Evolutionary conservation across 1,140 invertebrate genomes (phyloP).

Genomic region (Linepithema humile): DNA sequence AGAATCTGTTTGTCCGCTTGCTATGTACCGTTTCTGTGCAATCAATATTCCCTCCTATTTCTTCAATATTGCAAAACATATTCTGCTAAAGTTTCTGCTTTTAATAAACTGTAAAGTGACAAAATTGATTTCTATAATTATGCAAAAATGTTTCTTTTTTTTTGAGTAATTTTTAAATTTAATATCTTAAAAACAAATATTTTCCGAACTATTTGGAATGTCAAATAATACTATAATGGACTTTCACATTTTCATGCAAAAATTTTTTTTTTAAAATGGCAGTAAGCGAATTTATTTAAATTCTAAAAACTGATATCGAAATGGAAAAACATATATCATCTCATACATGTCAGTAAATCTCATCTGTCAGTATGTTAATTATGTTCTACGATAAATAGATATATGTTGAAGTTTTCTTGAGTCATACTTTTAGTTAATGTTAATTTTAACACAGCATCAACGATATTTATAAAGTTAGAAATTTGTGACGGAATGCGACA

Average conservation of each 20-base stretch:
- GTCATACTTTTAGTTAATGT: not conserved
- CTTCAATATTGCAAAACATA: not conserved
- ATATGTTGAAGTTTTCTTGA: too few species aligned
- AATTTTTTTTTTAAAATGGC: too few species aligned
- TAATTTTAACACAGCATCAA: not conserved
- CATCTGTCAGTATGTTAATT: too few species aligned
- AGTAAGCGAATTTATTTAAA: constrained; percentile 4
- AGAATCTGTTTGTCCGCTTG: constrained; percentile 14
- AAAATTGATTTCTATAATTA: too few species aligned
- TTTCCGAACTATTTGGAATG: constrained; percentile 22
- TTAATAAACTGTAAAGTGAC: too few species aligned
- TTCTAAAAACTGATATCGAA: too few species aligned
- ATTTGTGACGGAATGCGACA: not conserved
- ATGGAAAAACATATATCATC: too few species aligned
- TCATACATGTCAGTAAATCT: too few species aligned
- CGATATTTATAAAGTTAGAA: not conserved
- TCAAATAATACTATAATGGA: constrained; percentile 1
- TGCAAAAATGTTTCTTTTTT: too few species aligned
- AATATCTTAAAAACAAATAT: constrained; percentile 16
- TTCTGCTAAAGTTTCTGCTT: too few species aligned
- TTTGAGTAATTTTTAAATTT: not conserved
- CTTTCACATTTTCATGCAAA: constrained; percentile 1
- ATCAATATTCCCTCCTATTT: not conserved
- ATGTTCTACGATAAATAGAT: not conserved
- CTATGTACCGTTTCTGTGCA: not conserved